Conservation (phyloP, 1,140 invertebrate species). For the Listronotus bonariensis region DNA sequence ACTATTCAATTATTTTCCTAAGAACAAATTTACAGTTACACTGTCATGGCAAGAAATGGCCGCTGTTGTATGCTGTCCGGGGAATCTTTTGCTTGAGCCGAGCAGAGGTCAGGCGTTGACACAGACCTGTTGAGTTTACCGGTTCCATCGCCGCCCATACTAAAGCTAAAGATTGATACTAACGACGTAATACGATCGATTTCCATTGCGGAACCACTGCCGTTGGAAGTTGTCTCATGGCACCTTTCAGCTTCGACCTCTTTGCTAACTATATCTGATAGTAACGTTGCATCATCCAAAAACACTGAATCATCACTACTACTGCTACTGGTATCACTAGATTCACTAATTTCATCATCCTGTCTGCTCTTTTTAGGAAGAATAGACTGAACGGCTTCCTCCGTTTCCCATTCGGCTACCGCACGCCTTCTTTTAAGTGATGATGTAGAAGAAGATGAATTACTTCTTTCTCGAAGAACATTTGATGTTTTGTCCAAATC, state of each 20-base stretch:
- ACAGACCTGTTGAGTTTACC: constrained; percentile 57
- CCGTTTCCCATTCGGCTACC: constrained; percentile 61
- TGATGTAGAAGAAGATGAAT: constrained; percentile 44
- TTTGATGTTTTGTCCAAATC: constrained; percentile 56
- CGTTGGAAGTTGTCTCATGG: constrained; percentile 29
- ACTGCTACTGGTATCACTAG: constrained; percentile 42
- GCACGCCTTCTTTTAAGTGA: constrained; percentile 58
- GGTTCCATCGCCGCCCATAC: constrained; percentile 49
- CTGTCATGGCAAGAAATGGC: constrained; percentile 61
- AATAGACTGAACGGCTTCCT: constrained; percentile 60
- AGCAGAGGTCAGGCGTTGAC: constrained; percentile 60
- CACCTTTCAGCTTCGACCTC: constrained; percentile 45
- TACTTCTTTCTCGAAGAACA: constrained; percentile 47
- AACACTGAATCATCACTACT: constrained; percentile 53
- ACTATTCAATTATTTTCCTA: constrained; percentile 14
- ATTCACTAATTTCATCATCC: constrained; percentile 47
- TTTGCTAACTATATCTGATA: constrained; percentile 51
- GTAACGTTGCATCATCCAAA: constrained; percentile 54
- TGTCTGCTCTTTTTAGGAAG: constrained; percentile 56
- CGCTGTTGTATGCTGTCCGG: constrained; percentile 56
- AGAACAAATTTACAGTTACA: constrained; percentile 44
- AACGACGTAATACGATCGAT: constrained; percentile 62
- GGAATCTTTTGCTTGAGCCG: constrained; percentile 59
- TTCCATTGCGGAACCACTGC: constrained; percentile 57
- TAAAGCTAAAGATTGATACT: constrained; percentile 63